Evolutionary conservation across 2,113 vertebrate genomes (phyloP).

Genomic region (Mesoclemmys tuberculata): DNA sequence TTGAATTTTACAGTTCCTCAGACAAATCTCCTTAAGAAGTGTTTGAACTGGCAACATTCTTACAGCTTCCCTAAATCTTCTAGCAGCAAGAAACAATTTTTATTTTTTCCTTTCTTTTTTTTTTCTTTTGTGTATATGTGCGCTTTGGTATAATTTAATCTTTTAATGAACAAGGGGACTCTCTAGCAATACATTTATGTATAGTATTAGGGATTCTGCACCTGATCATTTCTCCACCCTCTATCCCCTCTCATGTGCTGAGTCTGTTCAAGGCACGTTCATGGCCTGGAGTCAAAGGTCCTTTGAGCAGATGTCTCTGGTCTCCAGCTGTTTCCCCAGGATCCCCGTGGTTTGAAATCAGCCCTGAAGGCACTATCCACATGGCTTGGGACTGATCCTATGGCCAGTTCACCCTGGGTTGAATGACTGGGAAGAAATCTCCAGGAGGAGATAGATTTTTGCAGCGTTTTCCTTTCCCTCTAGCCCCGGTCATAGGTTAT

Average conservation of each 20-base stretch:
- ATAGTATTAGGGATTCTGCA: neutral
- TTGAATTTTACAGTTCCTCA: neutral
- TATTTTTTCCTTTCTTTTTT: neutral
- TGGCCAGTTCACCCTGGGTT: neutral
- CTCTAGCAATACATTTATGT: neutral
- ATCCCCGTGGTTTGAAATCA: neutral
- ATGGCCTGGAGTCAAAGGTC: neutral
- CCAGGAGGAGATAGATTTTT: neutral
- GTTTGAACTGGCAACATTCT: conserved; percentile 1
- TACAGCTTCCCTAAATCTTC: neutral
- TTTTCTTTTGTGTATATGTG: neutral
- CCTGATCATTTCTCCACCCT: neutral
- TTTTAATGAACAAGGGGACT: neutral
- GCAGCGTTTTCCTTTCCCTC: conserved; percentile 24
- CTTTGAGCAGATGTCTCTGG: neutral
- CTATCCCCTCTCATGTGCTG: neutral
- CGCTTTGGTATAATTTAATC: neutral
- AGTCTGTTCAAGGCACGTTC: neutral
- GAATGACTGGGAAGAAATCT: neutral
- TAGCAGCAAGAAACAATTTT: neutral
- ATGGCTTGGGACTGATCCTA: neutral
- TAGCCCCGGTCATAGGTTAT: conserved; percentile 12
- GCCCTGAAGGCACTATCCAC: neutral
- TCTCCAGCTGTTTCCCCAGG: neutral
- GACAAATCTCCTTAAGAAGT: neutral